Evolutionary conservation across 2,113 vertebrate genomes (phyloP).

Genomic region (Hemibagrus wyckioides): DNA sequence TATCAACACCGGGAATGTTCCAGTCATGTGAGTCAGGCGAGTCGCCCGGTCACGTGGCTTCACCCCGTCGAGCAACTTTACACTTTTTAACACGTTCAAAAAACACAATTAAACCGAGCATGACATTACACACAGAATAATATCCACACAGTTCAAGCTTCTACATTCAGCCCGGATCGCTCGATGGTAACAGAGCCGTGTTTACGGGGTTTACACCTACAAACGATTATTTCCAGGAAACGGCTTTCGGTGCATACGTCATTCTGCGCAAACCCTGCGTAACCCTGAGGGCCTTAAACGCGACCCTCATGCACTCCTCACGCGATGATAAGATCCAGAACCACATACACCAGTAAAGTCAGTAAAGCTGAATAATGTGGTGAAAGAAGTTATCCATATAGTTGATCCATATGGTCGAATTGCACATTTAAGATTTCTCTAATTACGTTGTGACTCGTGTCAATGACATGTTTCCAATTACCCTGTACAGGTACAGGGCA

Average conservation of each 20-base stretch:
- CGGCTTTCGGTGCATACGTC: neutral
- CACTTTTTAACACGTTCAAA: neutral
- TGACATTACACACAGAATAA: neutral
- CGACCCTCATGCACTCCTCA: neutral
- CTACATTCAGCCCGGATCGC: neutral
- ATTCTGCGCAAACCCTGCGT: constrained; percentile 1
- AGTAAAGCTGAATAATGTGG: neutral
- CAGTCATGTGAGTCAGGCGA: constrained; percentile 69
- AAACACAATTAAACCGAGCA: neutral
- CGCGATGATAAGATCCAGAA: neutral
- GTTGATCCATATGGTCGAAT: neutral
- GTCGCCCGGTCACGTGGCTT: constrained; percentile 66
- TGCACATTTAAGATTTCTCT: neutral
- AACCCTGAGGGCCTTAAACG: neutral
- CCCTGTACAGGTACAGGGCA: too few species aligned
- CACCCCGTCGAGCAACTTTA: neutral
- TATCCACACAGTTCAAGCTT: neutral
- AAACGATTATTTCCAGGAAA: neutral
- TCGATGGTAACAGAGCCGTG: neutral
- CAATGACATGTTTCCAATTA: neutral
- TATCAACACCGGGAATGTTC: constrained; percentile 49
- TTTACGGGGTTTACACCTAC: neutral
- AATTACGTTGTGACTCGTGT: neutral
- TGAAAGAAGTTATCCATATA: neutral
- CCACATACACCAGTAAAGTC: neutral